Evolutionary conservation across 2,113 vertebrate species (phyloP).

Genomic region (Elanoides forficatus): DNA sequence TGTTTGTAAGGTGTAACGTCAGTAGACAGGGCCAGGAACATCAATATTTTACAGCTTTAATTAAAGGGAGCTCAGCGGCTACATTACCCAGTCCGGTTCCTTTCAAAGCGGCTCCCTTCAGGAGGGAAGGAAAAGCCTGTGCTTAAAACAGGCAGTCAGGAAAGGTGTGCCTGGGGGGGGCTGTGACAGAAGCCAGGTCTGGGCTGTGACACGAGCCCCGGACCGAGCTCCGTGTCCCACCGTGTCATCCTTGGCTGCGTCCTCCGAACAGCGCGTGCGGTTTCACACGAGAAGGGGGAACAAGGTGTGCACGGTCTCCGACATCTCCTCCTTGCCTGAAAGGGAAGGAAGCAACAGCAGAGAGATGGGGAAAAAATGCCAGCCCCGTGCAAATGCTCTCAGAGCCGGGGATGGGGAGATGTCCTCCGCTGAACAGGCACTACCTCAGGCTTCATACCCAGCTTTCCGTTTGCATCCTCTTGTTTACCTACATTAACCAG

Average conservation of each 20-base stretch:
- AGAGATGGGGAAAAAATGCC: accelerated
- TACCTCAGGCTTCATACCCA: neutral
- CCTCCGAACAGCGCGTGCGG: accelerated
- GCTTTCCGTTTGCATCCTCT: accelerated
- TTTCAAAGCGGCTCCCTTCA: neutral
- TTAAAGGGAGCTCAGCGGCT: slow-evolving; percentile 57
- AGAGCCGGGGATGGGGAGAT: accelerated
- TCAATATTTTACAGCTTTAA: slow-evolving; percentile 79
- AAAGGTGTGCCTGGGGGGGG: accelerated
- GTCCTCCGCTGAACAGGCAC: neutral
- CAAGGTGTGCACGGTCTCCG: accelerated
- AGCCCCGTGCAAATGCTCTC: accelerated
- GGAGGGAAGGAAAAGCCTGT: neutral
- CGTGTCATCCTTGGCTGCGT: accelerated
- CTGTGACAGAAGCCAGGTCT: no score
- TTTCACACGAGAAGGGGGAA: accelerated
- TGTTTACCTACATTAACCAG: neutral
- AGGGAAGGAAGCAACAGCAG: neutral
- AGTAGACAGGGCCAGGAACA: slow-evolving; percentile 67
- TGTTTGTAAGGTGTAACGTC: slow-evolving; percentile 62
- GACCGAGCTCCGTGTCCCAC: accelerated
- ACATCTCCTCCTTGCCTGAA: accelerated
- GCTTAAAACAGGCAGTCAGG: accelerated
- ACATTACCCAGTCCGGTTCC: neutral
- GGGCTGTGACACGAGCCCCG: accelerated